phyloP scores from a whole-genome alignment of 2,113 vertebrate species.

The Chionodraco myersi region DNA sequence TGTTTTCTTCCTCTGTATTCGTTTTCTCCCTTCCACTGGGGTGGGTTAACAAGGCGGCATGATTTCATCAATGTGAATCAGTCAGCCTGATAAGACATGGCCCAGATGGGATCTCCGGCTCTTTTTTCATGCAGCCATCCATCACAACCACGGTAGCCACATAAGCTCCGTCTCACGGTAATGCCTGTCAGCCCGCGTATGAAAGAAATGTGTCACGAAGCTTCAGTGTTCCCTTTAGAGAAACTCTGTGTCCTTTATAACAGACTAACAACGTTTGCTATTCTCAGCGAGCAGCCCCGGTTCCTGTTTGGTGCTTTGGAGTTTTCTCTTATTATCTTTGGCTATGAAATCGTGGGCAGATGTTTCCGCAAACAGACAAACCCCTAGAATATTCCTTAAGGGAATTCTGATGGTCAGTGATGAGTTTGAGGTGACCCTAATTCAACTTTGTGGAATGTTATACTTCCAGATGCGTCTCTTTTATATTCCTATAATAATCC shows the following conservation, averaged over 20 bases:
- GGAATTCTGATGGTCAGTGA: slow-evolving; percentile 40
- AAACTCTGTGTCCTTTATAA: slow-evolving; percentile 42
- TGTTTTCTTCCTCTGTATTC: slow-evolving; percentile 60
- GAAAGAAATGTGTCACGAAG: slow-evolving; percentile 64
- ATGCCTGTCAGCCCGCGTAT: slow-evolving; percentile 54
- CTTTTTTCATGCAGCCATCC: slow-evolving; percentile 66
- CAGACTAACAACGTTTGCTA: slow-evolving; percentile 51
- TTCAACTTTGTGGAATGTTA: slow-evolving; percentile 28
- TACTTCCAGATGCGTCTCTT: background rate
- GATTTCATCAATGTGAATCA: slow-evolving; percentile 78
- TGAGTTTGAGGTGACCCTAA: slow-evolving; percentile 27
- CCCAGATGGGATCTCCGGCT: slow-evolving; percentile 74
- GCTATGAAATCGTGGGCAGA: slow-evolving; percentile 54
- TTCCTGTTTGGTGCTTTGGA: slow-evolving; percentile 45
- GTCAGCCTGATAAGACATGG: slow-evolving; percentile 75
- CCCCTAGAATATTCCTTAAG: slow-evolving; percentile 8
- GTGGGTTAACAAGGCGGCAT: slow-evolving; percentile 70
- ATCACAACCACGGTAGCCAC: slow-evolving; percentile 49
- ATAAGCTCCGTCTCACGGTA: slow-evolving; percentile 48
- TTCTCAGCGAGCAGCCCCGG: slow-evolving; percentile 52
- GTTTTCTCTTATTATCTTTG: slow-evolving; percentile 51
- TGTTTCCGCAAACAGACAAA: slow-evolving; percentile 49
- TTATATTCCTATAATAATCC: slow-evolving; percentile 16
- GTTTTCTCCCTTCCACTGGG: slow-evolving; percentile 58
- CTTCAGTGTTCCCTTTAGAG: slow-evolving; percentile 28